Percentiles rank a stretch among this genome's conserved stretches.
These are phyloP conservation scores for Ciconia stormi DNA, from an alignment of 2,113 vertebrate species.

Conservation along the genomic window DNA sequence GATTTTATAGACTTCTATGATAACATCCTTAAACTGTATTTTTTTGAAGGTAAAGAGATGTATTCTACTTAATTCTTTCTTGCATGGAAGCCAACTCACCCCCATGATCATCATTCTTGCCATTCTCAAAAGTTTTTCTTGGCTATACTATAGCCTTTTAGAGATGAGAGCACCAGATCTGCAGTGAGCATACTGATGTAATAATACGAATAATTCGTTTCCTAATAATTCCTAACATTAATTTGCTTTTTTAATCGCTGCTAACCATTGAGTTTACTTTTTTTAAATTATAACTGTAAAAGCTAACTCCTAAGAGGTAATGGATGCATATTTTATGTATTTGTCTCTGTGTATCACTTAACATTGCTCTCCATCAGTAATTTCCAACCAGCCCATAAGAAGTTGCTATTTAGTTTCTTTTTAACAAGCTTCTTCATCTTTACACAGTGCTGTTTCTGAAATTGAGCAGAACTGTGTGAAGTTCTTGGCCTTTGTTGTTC, in stretches of 20 bases:
- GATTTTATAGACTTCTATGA: not conserved
- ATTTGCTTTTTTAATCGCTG: not conserved
- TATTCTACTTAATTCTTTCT: not conserved
- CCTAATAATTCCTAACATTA: not conserved
- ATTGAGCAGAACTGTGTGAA: not conserved
- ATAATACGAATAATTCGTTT: not conserved
- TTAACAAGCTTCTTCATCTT: not conserved
- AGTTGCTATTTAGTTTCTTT: not conserved
- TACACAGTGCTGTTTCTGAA: not conserved
- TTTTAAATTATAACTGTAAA: not conserved
- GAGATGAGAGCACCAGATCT: not conserved
- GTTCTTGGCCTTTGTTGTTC: not conserved
- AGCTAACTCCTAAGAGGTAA: not conserved
- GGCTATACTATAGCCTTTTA: not conserved
- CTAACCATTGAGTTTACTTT: not conserved
- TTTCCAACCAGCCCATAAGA: not conserved
- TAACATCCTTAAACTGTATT: not conserved
- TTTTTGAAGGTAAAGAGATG: not conserved
- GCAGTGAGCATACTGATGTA: not conserved
- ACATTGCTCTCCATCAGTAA: not conserved
- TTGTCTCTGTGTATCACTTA: not conserved
- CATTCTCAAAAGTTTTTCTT: not conserved
- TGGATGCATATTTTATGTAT: not conserved
- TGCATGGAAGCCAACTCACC: not conserved
- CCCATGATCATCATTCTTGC: not conserved